Conservation (phyloP, 2,888 invertebrate species). For the Herminia tarsipennalis region DNA sequence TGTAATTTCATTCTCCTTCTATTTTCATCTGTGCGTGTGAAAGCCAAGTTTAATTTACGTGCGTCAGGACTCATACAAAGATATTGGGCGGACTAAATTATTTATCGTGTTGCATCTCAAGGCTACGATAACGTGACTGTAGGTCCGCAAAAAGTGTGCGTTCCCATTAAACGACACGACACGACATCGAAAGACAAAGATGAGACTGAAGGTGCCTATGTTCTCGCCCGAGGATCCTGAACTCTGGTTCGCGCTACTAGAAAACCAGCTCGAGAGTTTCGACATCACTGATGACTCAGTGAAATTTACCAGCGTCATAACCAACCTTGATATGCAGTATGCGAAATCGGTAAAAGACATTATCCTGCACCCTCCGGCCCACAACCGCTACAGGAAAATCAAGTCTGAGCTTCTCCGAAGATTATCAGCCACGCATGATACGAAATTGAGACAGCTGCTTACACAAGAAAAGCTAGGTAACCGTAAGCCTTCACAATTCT, state of each 20-base stretch:
- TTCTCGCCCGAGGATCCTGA: background rate
- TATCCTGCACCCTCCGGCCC: background rate
- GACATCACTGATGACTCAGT: background rate
- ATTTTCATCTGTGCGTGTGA: too few relatives aligned
- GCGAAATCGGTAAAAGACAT: background rate
- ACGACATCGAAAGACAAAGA: too few relatives aligned
- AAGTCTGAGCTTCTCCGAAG: background rate
- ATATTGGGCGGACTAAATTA: too few relatives aligned
- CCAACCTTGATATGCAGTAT: background rate
- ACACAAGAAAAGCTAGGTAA: background rate
- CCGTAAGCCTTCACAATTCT: background rate
- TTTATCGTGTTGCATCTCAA: too few relatives aligned
- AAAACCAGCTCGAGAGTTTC: background rate
- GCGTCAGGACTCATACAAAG: too few relatives aligned
- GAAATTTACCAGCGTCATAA: background rate
- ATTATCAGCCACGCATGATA: background rate
- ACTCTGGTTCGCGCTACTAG: background rate
- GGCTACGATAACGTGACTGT: too few relatives aligned
- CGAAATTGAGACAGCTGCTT: background rate
- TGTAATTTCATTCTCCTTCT: too few relatives aligned
- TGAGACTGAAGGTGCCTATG: conserved; percentile 8
- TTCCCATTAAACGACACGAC: too few relatives aligned
- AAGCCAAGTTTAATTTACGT: too few relatives aligned
- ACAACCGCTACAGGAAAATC: background rate
- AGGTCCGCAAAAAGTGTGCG: too few relatives aligned